Evolutionary conservation across 2,797 vertebrate species (phyloP), one percentile per base, ranked within the genome.

Genomic region (Chrysocyon brachyurus): DNA sequence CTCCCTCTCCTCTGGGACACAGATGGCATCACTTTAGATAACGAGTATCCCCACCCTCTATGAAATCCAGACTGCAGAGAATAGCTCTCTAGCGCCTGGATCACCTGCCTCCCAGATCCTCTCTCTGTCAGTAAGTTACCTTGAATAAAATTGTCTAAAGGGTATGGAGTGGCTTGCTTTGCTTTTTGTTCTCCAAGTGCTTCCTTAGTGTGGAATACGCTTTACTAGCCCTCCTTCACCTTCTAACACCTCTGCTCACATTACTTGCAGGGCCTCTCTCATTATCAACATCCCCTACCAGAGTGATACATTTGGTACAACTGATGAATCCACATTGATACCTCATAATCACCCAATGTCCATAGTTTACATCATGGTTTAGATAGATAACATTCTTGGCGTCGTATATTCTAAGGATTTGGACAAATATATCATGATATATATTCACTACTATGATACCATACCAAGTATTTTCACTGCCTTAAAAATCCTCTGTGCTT

Each of bases 71-170:
- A 75, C 26, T 15, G 2, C 7, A 15, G 26, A 52, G 26, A 49
- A 28, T 1, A 28, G 15, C 73, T 75, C 26, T 15, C 8, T 49
- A 10, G 24, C 2, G 4, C 46, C 26, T 40, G 12, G 22, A 75
- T 52, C 0, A 9, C 8, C 46, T 75, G 26, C 15, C 15, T 2
- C 1, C 26, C 26, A 1, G 4, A 49, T 17, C 26, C 26, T 2
- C 72, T 46, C 26, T 8, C 72, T 26, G 72, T 75, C 26, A 14
- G 14, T 17, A 26, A 75, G 46, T 75, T 28, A 52, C 46, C 73
- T 2, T 17, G 26, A 49, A 49, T 49, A 75, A 16, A 52, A 49
- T 17, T 75, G 73, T 52, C 26, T 49, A 52, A 28, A 28, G 2
- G 46, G 73, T 16, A 16, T 21, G 24, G 73, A 52, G 46, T 28